Conservation (phyloP, 2,113 vertebrate species). For the Etheostoma cragini region DNA sequence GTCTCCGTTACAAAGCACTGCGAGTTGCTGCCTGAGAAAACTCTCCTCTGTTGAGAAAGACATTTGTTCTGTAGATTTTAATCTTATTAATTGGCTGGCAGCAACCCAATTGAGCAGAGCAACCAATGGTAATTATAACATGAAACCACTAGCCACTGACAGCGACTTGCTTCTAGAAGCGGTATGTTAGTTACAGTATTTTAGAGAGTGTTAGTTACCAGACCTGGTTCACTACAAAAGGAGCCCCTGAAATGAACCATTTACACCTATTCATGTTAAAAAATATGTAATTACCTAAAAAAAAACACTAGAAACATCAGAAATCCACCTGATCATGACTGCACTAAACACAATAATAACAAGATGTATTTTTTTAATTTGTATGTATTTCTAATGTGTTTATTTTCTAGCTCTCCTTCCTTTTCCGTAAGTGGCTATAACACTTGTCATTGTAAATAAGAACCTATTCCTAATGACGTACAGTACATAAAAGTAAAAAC, state of each 20-base stretch:
- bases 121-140: slow-evolving; percentile 40
- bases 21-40: slow-evolving; percentile 24
- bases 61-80: slow-evolving; percentile 43
- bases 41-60: slow-evolving; percentile 24
- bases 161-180: background rate
- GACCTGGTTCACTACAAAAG: background rate
- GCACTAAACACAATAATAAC: too few relatives aligned
- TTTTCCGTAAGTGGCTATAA: too few relatives aligned
- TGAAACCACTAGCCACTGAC: slow-evolving; percentile 9
- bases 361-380: too few relatives aligned
- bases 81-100: slow-evolving; percentile 57
- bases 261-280: background rate
- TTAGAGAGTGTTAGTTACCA: background rate
- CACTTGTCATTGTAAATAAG: too few relatives aligned
- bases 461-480: too few relatives aligned
- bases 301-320: background rate
- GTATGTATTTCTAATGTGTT: too few relatives aligned
- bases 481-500: too few relatives aligned
- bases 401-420: too few relatives aligned
- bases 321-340: background rate
- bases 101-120: slow-evolving; percentile 22
- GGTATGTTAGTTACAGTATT: background rate
- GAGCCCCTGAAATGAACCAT: background rate
- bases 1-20: slow-evolving; percentile 29
- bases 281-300: background rate